Conservation (phyloP, 2,113 vertebrate species). For the Telmatochromis brichardi region DNA sequence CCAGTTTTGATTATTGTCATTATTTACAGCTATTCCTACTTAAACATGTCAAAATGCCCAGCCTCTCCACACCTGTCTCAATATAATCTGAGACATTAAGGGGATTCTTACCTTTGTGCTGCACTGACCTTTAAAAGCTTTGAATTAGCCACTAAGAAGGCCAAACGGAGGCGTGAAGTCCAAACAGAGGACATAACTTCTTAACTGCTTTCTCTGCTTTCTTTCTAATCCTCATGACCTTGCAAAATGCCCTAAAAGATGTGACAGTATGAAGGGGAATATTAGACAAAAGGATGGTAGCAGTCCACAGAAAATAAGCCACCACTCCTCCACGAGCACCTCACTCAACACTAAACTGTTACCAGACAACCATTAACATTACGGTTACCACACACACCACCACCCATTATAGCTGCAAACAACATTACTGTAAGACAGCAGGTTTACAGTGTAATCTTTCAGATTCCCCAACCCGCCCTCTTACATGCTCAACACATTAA, state of each 20-base stretch:
- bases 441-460: neutral
- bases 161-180: neutral
- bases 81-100: neutral
- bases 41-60: neutral
- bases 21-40: neutral
- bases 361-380: neutral
- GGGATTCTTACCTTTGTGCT: neutral
- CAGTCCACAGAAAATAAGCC: neutral
- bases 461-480: neutral
- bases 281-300: neutral
- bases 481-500: neutral
- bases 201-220: neutral
- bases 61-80: neutral
- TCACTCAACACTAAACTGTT: neutral
- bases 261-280: neutral
- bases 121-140: neutral
- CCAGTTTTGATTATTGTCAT: neutral
- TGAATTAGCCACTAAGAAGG: neutral
- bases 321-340: neutral
- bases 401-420: neutral
- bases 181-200: neutral
- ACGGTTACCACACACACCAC: neutral
- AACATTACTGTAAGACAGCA: neutral
- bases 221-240: neutral
- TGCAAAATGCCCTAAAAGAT: neutral